Evolutionary conservation across 2,888 invertebrate species (phyloP), one percentile per base, ranked within the genome.

Genomic region (Callyntrura guangdongensis): DNA sequence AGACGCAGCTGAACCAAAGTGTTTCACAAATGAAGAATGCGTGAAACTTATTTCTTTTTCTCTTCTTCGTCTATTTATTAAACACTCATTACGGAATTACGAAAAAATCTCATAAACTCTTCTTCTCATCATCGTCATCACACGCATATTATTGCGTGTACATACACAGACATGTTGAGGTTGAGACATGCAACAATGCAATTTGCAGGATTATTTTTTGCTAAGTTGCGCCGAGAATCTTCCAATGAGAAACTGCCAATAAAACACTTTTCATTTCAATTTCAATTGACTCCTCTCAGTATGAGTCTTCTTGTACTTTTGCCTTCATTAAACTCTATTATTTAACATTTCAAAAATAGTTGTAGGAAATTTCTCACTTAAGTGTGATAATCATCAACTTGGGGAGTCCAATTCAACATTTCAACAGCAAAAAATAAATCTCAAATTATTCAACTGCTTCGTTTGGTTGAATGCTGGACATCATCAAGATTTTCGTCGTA

Each of bases 281-380:
- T 81, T 81, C 81, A 81, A 56, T 36, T 20, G 82, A 8, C 17
- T n/a, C 64, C 14, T 59, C 49, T 17, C 64, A 45, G 82, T 45
- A 22, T 82, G 56, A 61, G 17, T 47, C 64, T 82, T 64, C 36
- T 20, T 45, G 36, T 22, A 45, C 45, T 82, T 22, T 64, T 45
- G 22, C 82, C 82, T 64, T 82, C 64, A 82, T 82, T 82, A 82
- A 61, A 82, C 64, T 64, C 82, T 64, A 83, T 67, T 83, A 83
- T 67, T 47, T 49, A 47, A 67, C 64, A 45, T 67, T 67, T 83
- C 67, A 67, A 49, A 12, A 67, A 22, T 11, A 64, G n/a, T 64
- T 20, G 64, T 64, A 11, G 11, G 9, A 64, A 64, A 22, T 22
- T 64, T 64, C 64, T 25, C 64, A 25, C 64, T 25, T 25, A 6